Conservation (phyloP, 2,113 vertebrate species). For the Tricholaema leucomelas region DNA sequence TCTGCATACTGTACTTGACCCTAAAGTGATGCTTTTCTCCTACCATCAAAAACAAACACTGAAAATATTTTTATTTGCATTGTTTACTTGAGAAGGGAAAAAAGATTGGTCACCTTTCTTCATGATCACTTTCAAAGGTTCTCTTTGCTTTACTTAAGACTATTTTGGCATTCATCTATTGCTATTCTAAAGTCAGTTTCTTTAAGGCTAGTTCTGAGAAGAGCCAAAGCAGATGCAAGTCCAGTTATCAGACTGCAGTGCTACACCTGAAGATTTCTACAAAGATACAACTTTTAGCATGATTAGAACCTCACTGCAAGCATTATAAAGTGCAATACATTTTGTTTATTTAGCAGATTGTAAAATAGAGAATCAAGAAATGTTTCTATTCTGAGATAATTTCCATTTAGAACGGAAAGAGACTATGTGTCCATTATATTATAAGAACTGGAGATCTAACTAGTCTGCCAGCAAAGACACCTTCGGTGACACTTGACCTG, state of each 20-base stretch:
- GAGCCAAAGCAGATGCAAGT: constrained; percentile 1
- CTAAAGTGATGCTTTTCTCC: neutral
- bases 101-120: neutral
- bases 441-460: neutral
- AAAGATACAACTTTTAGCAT: neutral
- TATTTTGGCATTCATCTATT: neutral
- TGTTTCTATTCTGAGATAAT: neutral
- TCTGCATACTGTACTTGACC: neutral
- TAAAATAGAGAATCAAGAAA: constrained; percentile 9
- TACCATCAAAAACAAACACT: neutral
- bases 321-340: neutral
- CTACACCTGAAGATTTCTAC: neutral
- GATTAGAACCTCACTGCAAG: neutral
- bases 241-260: neutral
- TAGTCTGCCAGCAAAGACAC: neutral
- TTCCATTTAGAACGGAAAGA: neutral
- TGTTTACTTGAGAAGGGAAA: neutral
- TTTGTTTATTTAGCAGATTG: neutral
- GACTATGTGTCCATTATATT: neutral
- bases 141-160: neutral
- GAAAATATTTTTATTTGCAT: constrained; percentile 7
- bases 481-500: neutral
- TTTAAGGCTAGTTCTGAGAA: neutral
- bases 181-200: neutral
- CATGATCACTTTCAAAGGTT: neutral